Evolutionary conservation across 2,113 vertebrate genomes (phyloP), one percentile per base, ranked within the genome.

Genomic region (Argyrosomus japonicus): DNA sequence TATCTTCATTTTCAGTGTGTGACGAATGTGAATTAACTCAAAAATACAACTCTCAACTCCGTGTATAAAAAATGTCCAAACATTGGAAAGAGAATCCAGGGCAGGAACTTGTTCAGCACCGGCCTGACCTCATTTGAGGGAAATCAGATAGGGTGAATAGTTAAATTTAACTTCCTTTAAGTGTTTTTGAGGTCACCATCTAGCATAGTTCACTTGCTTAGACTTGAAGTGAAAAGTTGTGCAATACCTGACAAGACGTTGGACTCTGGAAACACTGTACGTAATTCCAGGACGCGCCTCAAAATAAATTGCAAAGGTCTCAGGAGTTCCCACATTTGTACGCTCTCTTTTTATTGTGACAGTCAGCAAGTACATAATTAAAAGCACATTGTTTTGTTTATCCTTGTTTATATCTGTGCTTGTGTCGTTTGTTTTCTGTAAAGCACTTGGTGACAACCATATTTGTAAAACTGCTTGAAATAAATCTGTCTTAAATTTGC

Each of bases 401-500:
- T 81, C 29, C 21, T 17, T 78, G 63, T 85, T 84, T 75, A 65
- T 82, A 68, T 88, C 65, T 83, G 25, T 73, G 79, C 85, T 87
- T 85, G 70, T 86, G 63, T 79, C 27, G 12, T 88, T 84, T 72
- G 62, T 87, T 87, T 68, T 77, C 79, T 89, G 80, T 85, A 77
- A 89, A 82, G 85, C 87, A 90, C 84, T 88, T 88, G 83, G 77
- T 85, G 79, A 90, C 84, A 73, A 73, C 60, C 53, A 29, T 77
- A 75, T 90, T 91, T 89, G 83, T 84, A 58, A 65, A 88, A 61
- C 43, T 40, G 67, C 73, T 43, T 60, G 50, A 90, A 94, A 92
- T 92, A 93, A 92, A 91, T 70, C 63, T 88, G 92, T 94, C 93
- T 94, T 93, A 92, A 87, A 83, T 90, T 89, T 89, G 75, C 58